Base-by-base conservation (phyloP, 2,797 vertebrate species). In the Acanthiza pusilla region DNA sequence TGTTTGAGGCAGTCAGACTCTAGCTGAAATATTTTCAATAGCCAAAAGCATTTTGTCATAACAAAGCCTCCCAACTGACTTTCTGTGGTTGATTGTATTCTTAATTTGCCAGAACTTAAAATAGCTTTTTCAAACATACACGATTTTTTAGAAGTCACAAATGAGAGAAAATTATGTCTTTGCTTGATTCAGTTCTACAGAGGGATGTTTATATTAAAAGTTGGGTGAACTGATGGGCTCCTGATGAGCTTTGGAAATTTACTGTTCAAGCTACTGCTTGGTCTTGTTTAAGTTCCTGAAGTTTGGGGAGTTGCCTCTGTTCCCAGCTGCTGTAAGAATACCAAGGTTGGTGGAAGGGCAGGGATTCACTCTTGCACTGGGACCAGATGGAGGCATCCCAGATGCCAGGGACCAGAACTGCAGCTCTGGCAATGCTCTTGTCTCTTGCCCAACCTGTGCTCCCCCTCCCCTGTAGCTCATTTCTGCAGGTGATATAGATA, bases 41-140 rank as follows among this genome's bases (percentile, higher is more conserved):
- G 81, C 27, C 66, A 78, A 81, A 81, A 89, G 7, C 21, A 66
- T 89, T 84, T 75, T 75, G n/a, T 78, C 30, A 18, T 86, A 92
- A 66, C 68, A 92, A 92, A 91, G 30, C 60, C 32, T 89, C 13
- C 50, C 0, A 1, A 63, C 27, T 77, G 50, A 40, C 50, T 89
- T 91, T 50, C 1, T 3, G 32, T 50, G 12, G 30, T 42, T 71
- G 54, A 62, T 71, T 67, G 8, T 55, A 36, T 63, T 89, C 34
- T 81, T 74, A 36, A 87, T 68, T 91, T 87, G 16, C 38, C 34
- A 61, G 70, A 87, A 74, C 10, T 76, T 88, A 62, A 85, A 85
- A 38, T 5, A 78, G 16, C 3, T 75, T 89, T 93, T 82, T 53
- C 55, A 78, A 68, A 65, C 14, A 65, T 53, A 38, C 3, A 21